A percentile compares a stretch with the other conserved stretches of the same genome.
phyloP scores from a whole-genome alignment of 2,888 invertebrate species.

The Ornithoptera alexandrae region DNA sequence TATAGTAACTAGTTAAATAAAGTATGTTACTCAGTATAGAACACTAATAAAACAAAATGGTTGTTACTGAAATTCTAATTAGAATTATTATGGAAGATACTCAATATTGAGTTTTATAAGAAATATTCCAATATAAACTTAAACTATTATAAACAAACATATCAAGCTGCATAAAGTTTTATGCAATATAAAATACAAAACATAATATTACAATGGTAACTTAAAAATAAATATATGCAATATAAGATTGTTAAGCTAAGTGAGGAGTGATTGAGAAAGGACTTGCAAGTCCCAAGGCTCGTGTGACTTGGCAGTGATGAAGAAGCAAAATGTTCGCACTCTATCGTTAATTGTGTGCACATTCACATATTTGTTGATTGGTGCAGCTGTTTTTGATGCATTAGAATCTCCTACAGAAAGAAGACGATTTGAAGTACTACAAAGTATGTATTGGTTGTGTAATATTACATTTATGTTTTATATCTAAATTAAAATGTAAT shows the following conservation, averaged over 20 bases:
- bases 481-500: background rate
- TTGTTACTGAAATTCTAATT: conserved; percentile 12
- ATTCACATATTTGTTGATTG: conserved; percentile 99
- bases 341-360: conserved; percentile 99
- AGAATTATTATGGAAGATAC: conserved; percentile 5
- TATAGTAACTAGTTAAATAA: conserved; percentile 3
- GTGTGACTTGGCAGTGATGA: conserved; percentile 86
- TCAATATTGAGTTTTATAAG: background rate
- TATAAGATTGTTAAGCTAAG: conserved; percentile 47
- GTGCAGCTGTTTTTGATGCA: conserved; percentile 99
- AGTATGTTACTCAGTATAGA: conserved; percentile 6
- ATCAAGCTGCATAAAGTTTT: conserved; percentile 33
- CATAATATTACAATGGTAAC: conserved; percentile 53
- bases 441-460: conserved; percentile 79
- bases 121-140: background rate
- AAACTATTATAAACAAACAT: conserved; percentile 23
- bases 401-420: conserved; percentile 98
- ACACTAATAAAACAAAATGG: conserved; percentile 16
- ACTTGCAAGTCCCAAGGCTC: conserved; percentile 64
- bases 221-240: conserved; percentile 42
- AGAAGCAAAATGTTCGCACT: conserved; percentile 99
- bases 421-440: conserved; percentile 92
- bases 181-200: conserved; percentile 22
- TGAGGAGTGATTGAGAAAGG: conserved; percentile 47
- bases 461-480: background rate